Percentiles rank a stretch among this genome's conserved stretches.
Conservation (phyloP, 2,888 invertebrate species). For the Drosophila multiciliata region DNA sequence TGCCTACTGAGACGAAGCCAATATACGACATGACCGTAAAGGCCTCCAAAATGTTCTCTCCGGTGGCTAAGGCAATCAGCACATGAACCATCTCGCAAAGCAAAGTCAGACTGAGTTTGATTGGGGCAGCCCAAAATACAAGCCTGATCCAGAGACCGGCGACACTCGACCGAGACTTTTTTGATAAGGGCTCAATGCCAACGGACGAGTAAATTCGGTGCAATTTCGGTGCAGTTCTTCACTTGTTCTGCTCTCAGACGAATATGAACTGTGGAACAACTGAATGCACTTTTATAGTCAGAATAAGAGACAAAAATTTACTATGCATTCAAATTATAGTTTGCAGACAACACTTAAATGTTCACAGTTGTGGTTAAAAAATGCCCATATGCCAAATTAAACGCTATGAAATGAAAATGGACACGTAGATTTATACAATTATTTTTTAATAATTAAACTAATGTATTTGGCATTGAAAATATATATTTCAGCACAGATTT, state of each 20-base stretch:
- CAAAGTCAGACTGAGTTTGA: constrained; percentile 25
- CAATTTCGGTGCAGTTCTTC: too few relatives aligned
- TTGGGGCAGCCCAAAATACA: too few relatives aligned
- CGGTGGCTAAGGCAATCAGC: constrained; percentile 49
- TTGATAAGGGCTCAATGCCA: constrained; percentile 67
- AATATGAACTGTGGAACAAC: neutral
- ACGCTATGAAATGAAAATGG: neutral
- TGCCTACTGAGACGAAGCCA: constrained; percentile 73
- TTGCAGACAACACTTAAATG: constrained; percentile 13
- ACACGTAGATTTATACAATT: neutral
- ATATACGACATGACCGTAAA: constrained; percentile 78
- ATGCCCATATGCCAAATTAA: neutral
- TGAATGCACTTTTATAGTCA: constrained; percentile 39
- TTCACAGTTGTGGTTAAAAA: neutral
- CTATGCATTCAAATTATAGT: constrained; percentile 52
- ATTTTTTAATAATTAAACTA: neutral
- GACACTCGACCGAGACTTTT: neutral
- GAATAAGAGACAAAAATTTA: constrained; percentile 3
- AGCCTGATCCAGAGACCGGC: constrained; percentile 21
- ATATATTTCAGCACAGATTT: constrained; percentile 20
- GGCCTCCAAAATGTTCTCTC: constrained; percentile 72
- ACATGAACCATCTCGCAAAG: constrained; percentile 67
- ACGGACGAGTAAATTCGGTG: constrained; percentile 65
- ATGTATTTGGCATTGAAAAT: neutral
- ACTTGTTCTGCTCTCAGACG: neutral